These are phyloP conservation scores for Myripristis murdjan DNA, from an alignment of 2,797 vertebrate species.

Conservation along the genomic window DNA sequence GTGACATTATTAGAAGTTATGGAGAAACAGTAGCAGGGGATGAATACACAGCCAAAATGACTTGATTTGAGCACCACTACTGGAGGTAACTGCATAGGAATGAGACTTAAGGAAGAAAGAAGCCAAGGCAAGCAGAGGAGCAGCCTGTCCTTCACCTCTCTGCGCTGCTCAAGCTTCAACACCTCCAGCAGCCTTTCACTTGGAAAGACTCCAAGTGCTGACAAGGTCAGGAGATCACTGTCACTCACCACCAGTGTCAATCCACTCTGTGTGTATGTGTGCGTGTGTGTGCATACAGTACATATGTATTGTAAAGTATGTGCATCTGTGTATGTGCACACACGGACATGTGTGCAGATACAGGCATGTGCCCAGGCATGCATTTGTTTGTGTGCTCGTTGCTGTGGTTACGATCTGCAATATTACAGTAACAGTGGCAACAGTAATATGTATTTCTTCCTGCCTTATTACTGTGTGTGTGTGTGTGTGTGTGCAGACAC, in stretches of 20 bases:
- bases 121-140: conserved; percentile 22
- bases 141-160: conserved; percentile 59
- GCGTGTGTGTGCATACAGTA: conserved; percentile 9
- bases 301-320: conserved; percentile 2
- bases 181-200: conserved; percentile 59
- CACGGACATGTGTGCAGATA: conserved; percentile 47
- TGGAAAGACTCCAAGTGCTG: conserved; percentile 67
- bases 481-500: neutral
- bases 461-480: too few relatives aligned
- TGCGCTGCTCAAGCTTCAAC: conserved; percentile 61
- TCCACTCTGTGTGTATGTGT: conserved; percentile 25
- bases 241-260: conserved; percentile 59
- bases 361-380: conserved; percentile 54
- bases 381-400: conserved; percentile 71
- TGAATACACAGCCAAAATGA: conserved; percentile 35
- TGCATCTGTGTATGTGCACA: conserved; percentile 15
- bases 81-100: conserved; percentile 32
- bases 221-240: conserved; percentile 71
- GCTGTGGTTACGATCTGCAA: conserved; percentile 61
- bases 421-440: conserved; percentile 55
- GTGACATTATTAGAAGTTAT: conserved; percentile 31
- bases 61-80: conserved; percentile 38
- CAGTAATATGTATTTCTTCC: conserved; percentile 26
- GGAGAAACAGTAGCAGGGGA: neutral
- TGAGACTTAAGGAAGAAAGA: conserved; percentile 61